Evolutionary conservation across 1,140 invertebrate genomes (phyloP).

Genomic region (Lasaia peninsularis): DNA sequence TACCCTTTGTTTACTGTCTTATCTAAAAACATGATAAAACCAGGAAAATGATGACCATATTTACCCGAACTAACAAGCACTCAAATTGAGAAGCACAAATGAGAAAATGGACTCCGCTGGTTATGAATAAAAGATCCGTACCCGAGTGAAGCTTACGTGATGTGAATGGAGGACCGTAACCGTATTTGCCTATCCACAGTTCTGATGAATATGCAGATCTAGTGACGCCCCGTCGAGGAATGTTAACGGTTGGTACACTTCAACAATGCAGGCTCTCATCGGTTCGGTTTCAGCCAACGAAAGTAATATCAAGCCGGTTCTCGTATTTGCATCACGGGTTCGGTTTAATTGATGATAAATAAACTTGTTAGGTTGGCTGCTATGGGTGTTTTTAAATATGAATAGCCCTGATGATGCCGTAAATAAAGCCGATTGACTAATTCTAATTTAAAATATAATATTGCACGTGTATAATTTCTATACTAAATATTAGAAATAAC

Average conservation of each 20-base stretch:
- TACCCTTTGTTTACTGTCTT: too few relatives aligned
- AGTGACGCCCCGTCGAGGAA: conserved; percentile 59
- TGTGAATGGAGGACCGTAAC: conserved; percentile 48
- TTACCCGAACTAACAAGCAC: not conserved
- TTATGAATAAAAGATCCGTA: conserved; percentile 53
- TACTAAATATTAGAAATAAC: too few relatives aligned
- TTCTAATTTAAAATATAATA: too few relatives aligned
- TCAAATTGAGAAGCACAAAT: not conserved
- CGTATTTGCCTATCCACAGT: conserved; percentile 50
- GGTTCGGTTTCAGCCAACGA: conserved; percentile 44
- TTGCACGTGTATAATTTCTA: too few relatives aligned
- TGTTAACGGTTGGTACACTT: conserved; percentile 67
- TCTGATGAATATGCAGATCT: conserved; percentile 67
- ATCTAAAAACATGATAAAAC: too few relatives aligned
- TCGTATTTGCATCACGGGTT: conserved; percentile 32
- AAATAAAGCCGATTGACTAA: not conserved
- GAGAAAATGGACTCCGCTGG: conserved; percentile 31
- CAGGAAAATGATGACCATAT: not conserved
- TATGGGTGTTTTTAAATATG: not conserved
- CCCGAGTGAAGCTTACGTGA: conserved; percentile 40
- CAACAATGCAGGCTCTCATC: conserved; percentile 37
- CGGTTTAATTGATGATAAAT: conserved; percentile 42
- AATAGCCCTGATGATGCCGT: not conserved
- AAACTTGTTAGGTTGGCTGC: conserved; percentile 22
- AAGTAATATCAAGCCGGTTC: conserved; percentile 57